These are phyloP conservation scores for Tachysurus fulvidraco DNA, from an alignment of 2,113 vertebrate genomes.

Conservation along the genomic window DNA sequence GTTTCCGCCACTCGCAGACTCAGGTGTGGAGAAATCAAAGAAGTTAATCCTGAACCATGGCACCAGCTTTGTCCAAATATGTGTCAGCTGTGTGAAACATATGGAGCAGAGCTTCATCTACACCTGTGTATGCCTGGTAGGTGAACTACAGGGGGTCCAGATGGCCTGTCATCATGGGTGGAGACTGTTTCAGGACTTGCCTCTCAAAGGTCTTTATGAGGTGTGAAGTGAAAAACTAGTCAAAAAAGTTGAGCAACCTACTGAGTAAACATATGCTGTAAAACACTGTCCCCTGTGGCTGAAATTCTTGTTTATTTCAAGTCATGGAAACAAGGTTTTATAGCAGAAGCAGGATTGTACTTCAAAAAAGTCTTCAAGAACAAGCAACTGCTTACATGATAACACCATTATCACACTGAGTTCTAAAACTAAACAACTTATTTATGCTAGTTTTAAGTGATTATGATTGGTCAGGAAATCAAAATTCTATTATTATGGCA, in stretches of 20 bases:
- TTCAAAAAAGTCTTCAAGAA: not conserved
- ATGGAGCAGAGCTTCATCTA: constrained; percentile 14
- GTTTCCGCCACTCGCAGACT: not conserved
- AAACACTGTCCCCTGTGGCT: not conserved
- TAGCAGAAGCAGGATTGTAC: not conserved
- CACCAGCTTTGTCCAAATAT: not conserved
- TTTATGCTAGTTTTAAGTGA: not conserved
- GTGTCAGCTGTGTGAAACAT: constrained; percentile 26
- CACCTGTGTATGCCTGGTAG: constrained; percentile 24
- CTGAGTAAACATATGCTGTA: constrained; percentile 30
- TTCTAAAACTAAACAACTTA: not conserved
- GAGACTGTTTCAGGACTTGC: constrained; percentile 10
- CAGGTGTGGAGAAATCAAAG: constrained; percentile 1
- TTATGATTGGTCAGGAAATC: not conserved
- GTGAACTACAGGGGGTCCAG: constrained; percentile 30
- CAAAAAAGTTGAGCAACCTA: not conserved
- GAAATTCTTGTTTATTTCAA: constrained; percentile 13
- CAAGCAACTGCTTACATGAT: constrained; percentile 5
- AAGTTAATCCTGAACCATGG: not conserved
- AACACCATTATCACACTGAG: not conserved
- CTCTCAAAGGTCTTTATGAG: constrained; percentile 40
- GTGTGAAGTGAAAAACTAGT: constrained; percentile 22
- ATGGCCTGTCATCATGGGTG: constrained; percentile 1
- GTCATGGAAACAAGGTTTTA: not conserved
- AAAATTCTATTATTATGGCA: not conserved